A percentile compares a stretch with the other conserved stretches of the same genome.
phyloP scores from a whole-genome alignment of 2,888 invertebrate genomes.

The Brenthis hecate region DNA sequence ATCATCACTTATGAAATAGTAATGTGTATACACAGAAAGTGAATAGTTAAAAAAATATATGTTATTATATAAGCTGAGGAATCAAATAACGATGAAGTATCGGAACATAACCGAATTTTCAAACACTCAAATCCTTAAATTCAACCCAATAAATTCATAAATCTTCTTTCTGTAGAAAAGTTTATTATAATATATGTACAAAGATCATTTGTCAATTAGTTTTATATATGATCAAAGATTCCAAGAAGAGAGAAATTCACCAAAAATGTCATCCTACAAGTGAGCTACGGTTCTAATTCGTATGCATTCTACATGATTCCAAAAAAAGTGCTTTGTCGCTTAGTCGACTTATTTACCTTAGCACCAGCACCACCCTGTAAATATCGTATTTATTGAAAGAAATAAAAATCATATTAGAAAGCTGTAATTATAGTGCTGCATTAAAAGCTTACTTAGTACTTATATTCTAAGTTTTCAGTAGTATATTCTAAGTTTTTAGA shows the following conservation, averaged over 20 bases:
- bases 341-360: conserved; percentile 69
- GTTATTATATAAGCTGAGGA: conserved; percentile 8
- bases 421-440: conserved; percentile 5
- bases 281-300: conserved; percentile 56
- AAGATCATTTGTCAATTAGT: conserved; percentile 22
- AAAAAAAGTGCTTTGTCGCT: conserved; percentile 47
- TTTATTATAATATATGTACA: conserved; percentile 21
- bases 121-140: conserved; percentile 8
- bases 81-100: conserved; percentile 11
- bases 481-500: background rate
- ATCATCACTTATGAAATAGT: background rate
- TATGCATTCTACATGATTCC: conserved; percentile 64
- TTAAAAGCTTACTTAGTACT: conserved; percentile 1
- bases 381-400: conserved; percentile 44
- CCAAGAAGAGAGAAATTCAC: conserved; percentile 25
- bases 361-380: conserved; percentile 78
- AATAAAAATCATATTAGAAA: conserved; percentile 44
- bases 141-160: conserved; percentile 12
- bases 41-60: conserved; percentile 7
- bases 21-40: conserved; percentile 2
- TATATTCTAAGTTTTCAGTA: conserved; percentile 1
- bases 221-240: conserved; percentile 31
- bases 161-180: conserved; percentile 40
- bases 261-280: conserved; percentile 51
- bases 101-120: conserved; percentile 5